phyloP scores from a whole-genome alignment of 2,888 invertebrate genomes.

The Platycnemis pennipes region DNA sequence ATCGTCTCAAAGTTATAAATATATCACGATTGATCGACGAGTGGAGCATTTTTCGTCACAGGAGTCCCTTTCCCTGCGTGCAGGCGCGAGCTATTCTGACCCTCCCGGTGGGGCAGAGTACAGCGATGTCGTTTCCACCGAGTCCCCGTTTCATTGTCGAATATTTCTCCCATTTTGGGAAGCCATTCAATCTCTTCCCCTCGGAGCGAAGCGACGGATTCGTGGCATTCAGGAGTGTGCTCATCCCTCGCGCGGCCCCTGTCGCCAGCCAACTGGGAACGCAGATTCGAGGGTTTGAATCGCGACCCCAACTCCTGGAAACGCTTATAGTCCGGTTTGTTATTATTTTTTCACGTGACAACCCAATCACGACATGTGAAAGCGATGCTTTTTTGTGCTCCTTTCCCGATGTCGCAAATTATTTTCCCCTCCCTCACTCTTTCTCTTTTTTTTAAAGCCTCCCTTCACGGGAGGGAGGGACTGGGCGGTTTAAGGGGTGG shows the following conservation, averaged over 20 bases:
- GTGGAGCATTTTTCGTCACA: not conserved
- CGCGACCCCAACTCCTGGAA: not conserved
- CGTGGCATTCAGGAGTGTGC: not conserved
- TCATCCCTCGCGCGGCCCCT: not conserved
- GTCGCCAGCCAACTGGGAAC: too few relatives aligned
- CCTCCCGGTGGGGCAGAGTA: not conserved
- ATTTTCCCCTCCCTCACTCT: not conserved
- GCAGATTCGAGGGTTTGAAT: not conserved
- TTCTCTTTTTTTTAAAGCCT: not conserved
- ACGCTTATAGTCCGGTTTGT: not conserved
- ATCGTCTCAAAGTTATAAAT: too few relatives aligned
- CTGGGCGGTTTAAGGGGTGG: too few relatives aligned
- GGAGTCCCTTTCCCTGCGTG: not conserved
- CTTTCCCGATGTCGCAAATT: conserved; percentile 9
- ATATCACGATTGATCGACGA: too few relatives aligned
- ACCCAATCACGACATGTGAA: conserved; percentile 25
- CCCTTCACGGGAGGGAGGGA: not conserved
- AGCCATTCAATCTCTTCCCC: not conserved
- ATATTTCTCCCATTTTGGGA: not conserved
- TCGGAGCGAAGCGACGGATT: not conserved
- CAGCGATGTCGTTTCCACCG: not conserved
- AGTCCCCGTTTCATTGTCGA: not conserved
- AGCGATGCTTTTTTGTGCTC: not conserved
- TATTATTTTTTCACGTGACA: not conserved
- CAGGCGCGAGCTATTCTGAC: not conserved